Evolutionary conservation across 2,113 vertebrate genomes (phyloP), one percentile per base, ranked within the genome.

Genomic region (Dolichotis patagonum): DNA sequence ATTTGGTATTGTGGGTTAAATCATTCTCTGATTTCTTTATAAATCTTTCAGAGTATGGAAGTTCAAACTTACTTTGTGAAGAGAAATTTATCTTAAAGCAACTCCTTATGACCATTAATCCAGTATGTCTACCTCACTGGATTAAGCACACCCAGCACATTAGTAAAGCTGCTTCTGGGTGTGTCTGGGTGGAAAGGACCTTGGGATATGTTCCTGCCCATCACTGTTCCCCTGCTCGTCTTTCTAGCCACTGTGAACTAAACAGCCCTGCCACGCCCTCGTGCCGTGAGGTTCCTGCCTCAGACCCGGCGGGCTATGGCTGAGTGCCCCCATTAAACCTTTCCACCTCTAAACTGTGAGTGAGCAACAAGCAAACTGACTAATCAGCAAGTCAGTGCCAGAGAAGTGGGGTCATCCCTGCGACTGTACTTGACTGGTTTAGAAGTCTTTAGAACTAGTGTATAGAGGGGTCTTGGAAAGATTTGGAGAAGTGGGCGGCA

Each of bases 21-120:
- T 95, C 16, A 91, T 95, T 93, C 49, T 87, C 73, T 30, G 26
- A 54, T 77, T 95, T 93, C 87, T 96, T 95, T 73, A 88, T 91
- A 90, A 88, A 85, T 97, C 52, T 87, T 95, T 32, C 49, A 77
- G 96, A 93, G 93, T 90, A 71, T 90, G 30, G 65, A n/a, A 96
- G 20, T 41, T 96, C 41, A 95, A 65, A 92, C 20, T 90, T 87
- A 56, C 38, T 35, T 78, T 96, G 60, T 69, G 2, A 94, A 78
- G 46, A 77, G n/a, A 94, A 77, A 92, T 78, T 73, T 86, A 75
- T 75, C 91, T 89, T 58, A 75, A 78, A 91, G 52, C 58, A 94
- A 56, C 3, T 32, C 3, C 88, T 83, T 91, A 43, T 78, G 43
- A 78, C 14, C 41, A 16, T 49, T 78, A 30, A 78, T 78, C 75